phyloP scores from a whole-genome alignment of 2,888 invertebrate species.

The Herminia tarsipennalis region DNA sequence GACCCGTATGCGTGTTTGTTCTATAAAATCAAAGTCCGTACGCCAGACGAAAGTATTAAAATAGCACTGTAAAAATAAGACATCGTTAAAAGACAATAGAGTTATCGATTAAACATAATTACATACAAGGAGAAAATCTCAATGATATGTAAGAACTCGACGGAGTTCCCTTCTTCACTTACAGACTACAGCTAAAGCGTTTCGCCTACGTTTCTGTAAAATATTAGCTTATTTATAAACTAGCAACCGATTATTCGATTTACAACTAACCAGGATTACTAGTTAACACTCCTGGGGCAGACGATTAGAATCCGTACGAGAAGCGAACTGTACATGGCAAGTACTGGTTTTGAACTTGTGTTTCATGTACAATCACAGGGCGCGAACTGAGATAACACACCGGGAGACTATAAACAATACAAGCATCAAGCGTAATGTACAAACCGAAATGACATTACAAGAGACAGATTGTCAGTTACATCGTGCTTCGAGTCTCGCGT shows the following conservation, averaged over 20 bases:
- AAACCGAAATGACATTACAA: constrained; percentile 27
- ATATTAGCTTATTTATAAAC: constrained; percentile 64
- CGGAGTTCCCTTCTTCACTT: constrained; percentile 78
- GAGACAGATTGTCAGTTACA: constrained; percentile 44
- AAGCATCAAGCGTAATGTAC: constrained; percentile 44
- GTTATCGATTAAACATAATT: constrained; percentile 65
- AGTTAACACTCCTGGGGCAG: constrained; percentile 28
- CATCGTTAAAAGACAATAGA: constrained; percentile 61
- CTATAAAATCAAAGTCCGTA: constrained; percentile 66
- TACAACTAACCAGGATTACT: constrained; percentile 37
- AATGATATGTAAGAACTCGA: constrained; percentile 85
- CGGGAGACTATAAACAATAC: constrained; percentile 20
- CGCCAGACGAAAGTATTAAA: constrained; percentile 61
- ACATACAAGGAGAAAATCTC: constrained; percentile 81
- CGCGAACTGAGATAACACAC: constrained; percentile 6
- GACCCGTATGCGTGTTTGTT: constrained; percentile 83
- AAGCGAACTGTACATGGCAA: constrained; percentile 51
- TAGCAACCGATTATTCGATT: constrained; percentile 65
- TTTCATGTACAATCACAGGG: background rate
- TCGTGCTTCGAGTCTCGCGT: constrained; percentile 34
- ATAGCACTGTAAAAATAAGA: constrained; percentile 71
- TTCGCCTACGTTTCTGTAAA: constrained; percentile 74
- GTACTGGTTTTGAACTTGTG: too few relatives aligned
- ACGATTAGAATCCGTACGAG: constrained; percentile 39
- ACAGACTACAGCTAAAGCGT: constrained; percentile 81